Evolutionary conservation across 1,140 invertebrate genomes (phyloP).

Genomic region (Drosophila pruinosa): DNA sequence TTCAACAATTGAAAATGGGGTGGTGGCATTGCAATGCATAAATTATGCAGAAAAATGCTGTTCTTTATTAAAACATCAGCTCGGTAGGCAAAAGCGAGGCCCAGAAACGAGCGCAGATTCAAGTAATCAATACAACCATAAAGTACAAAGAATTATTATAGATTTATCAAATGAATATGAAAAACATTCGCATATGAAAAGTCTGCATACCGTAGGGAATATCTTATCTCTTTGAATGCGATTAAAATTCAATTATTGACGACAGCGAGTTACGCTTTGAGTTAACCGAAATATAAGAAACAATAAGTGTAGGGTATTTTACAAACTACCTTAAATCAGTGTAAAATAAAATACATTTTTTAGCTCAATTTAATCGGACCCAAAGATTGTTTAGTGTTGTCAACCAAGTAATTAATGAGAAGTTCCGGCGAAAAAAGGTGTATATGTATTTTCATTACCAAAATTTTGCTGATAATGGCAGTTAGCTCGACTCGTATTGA

Average conservation of each 20-base stretch:
- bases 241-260: too few species aligned
- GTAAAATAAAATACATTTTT: background rate
- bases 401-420: background rate
- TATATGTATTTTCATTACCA: background rate
- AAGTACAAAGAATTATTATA: too few species aligned
- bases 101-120: background rate
- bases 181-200: too few species aligned
- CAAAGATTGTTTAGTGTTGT: background rate
- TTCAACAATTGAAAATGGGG: constrained; percentile 4
- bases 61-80: constrained; percentile 29
- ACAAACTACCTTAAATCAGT: background rate
- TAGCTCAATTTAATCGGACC: background rate
- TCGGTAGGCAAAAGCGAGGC: background rate
- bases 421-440: background rate
- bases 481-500: background rate
- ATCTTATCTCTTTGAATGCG: too few species aligned
- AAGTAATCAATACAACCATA: constrained; percentile 5
- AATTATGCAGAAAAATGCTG: constrained; percentile 47
- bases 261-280: too few species aligned
- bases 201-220: background rate
- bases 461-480: background rate
- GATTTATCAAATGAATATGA: too few species aligned
- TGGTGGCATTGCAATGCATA: constrained; percentile 40
- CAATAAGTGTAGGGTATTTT: too few species aligned
- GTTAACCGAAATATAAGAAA: too few species aligned